Evolutionary conservation across 2,113 vertebrate genomes (phyloP).

Genomic region (Tetrax tetrax): DNA sequence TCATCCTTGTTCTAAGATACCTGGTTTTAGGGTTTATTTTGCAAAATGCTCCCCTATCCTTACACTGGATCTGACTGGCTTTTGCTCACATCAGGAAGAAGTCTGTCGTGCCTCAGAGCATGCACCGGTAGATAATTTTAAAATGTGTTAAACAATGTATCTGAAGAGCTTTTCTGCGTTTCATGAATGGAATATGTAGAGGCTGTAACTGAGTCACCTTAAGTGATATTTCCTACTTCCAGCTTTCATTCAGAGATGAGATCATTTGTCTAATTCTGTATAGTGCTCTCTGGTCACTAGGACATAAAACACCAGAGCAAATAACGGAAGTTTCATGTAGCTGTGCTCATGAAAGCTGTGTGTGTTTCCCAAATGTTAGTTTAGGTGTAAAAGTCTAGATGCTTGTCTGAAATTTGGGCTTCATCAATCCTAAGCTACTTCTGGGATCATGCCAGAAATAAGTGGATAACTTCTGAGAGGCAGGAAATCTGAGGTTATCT

Average conservation of each 20-base stretch:
- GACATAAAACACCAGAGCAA: background rate
- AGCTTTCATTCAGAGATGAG: background rate
- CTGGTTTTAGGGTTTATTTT: background rate
- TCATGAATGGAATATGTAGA: background rate
- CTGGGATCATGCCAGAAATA: background rate
- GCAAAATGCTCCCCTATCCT: background rate
- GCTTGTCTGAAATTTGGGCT: background rate
- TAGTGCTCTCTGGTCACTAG: background rate
- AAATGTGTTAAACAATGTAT: background rate
- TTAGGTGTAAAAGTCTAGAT: background rate
- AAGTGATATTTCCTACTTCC: background rate
- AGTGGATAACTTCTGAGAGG: background rate
- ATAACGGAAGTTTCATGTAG: background rate
- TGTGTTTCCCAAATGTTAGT: background rate
- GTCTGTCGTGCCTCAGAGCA: background rate
- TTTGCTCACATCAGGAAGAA: background rate
- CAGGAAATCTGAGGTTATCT: background rate
- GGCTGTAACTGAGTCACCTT: background rate
- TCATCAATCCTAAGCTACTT: background rate
- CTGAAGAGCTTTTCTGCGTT: background rate
- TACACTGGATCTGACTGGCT: background rate
- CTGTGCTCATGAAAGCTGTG: accelerated
- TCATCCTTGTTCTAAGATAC: background rate
- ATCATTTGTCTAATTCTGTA: background rate
- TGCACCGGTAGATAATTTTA: background rate